phyloP scores from a whole-genome alignment of 2,888 invertebrate species.

The Hemistola chrysoprasaria region DNA sequence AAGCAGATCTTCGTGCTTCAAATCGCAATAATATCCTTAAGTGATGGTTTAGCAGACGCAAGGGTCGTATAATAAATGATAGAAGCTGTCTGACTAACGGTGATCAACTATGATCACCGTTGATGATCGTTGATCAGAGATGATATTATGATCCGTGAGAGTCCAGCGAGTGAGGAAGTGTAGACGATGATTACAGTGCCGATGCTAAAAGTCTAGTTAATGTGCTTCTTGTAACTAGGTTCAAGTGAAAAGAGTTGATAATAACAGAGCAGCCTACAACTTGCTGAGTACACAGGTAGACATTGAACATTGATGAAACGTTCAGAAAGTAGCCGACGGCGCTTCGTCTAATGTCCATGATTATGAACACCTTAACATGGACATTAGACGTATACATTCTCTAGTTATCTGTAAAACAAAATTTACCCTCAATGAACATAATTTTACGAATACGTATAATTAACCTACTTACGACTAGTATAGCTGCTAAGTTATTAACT shows the following conservation, averaged over 20 bases:
- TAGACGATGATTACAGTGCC: slow-evolving; percentile 9
- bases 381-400: too few species aligned
- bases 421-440: too few species aligned
- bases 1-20: too few species aligned
- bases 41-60: too few species aligned
- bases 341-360: slow-evolving; percentile 5
- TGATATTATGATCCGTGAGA: not conserved
- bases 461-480: too few species aligned
- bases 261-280: not conserved
- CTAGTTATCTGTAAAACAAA: too few species aligned
- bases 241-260: slow-evolving; percentile 8
- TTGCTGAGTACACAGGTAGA: not conserved
- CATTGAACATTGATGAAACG: slow-evolving; percentile 13
- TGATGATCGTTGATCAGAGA: slow-evolving; percentile 4
- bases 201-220: slow-evolving; percentile 12
- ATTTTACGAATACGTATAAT: too few species aligned
- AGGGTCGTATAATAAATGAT: too few species aligned
- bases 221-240: slow-evolving; percentile 15
- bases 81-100: too few species aligned
- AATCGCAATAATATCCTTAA: too few species aligned
- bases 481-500: too few species aligned
- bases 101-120: too few species aligned
- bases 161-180: slow-evolving; percentile 11
- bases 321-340: slow-evolving; percentile 4
- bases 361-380: not conserved